Percentiles rank a stretch among this genome's conserved stretches.
These are phyloP conservation scores for Conistra vaccinii DNA, from an alignment of 2,888 invertebrate genomes.

Conservation along the genomic window DNA sequence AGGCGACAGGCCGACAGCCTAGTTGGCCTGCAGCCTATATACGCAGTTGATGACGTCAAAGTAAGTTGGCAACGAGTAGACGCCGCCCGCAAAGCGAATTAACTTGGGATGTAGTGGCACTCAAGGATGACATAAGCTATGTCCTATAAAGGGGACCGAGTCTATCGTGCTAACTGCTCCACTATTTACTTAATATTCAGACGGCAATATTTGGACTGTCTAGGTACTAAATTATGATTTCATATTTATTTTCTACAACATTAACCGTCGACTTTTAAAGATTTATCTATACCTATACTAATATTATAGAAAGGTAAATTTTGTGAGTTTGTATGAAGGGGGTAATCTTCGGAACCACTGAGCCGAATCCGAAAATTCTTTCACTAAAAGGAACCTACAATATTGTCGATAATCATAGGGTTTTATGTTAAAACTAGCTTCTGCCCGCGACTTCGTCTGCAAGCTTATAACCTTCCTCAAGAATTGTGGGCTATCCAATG, in stretches of 20 bases:
- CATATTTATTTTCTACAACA: constrained; percentile 10
- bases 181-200: constrained; percentile 37
- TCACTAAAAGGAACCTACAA: background rate
- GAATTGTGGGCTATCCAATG: too few species aligned
- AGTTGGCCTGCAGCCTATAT: constrained; percentile 77
- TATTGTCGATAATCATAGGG: background rate
- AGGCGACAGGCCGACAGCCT: constrained; percentile 66
- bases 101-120: constrained; percentile 68
- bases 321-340: background rate
- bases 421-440: background rate
- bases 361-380: background rate
- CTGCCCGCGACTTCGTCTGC: too few species aligned
- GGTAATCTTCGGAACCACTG: background rate
- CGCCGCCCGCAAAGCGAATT: constrained; percentile 73
- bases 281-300: too few species aligned
- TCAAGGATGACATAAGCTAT: constrained; percentile 66
- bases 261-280: background rate
- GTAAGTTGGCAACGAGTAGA: constrained; percentile 74
- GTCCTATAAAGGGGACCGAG: constrained; percentile 50
- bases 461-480: too few species aligned
- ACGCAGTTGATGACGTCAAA: constrained; percentile 80
- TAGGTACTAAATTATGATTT: constrained; percentile 19
- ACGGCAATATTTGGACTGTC: constrained; percentile 28
- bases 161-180: constrained; percentile 49
- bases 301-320: background rate